A percentile compares a stretch with the other conserved stretches of the same genome.
Conservation (phyloP, 2,113 vertebrate species). For the Sorex araneus region DNA sequence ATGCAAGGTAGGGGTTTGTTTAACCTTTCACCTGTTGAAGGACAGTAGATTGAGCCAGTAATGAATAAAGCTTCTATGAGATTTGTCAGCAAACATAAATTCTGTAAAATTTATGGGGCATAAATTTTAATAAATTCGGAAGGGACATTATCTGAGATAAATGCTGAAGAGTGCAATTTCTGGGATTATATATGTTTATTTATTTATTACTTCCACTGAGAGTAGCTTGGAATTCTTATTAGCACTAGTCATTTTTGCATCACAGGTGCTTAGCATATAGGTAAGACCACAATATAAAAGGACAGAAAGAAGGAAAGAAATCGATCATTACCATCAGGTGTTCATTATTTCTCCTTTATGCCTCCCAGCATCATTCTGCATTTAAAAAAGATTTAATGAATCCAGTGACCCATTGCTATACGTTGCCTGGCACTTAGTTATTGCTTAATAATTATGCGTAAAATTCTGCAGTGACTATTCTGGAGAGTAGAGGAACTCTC, state of each 20-base stretch:
- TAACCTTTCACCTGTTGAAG: background rate
- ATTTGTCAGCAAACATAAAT: background rate
- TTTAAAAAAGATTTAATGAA: background rate
- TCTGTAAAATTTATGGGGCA: background rate
- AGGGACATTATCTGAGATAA: background rate
- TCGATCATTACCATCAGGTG: background rate
- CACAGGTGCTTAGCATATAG: background rate
- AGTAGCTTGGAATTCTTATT: background rate
- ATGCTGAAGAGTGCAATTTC: conserved; percentile 3
- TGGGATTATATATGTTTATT: background rate
- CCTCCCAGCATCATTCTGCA: background rate
- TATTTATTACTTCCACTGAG: conserved; percentile 4
- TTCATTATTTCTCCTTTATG: background rate
- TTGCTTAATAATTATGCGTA: conserved; percentile 23
- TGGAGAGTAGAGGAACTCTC: background rate
- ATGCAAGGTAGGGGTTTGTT: background rate
- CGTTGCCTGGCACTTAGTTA: background rate
- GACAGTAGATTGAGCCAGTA: background rate
- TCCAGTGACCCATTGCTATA: too few species aligned
- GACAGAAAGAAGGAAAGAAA: conserved; percentile 1
- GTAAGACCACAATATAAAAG: background rate
- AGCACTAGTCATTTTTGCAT: background rate
- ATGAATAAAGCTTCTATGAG: background rate
- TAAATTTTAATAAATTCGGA: too few species aligned
- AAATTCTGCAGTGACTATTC: background rate